phyloP scores from a whole-genome alignment of 2,888 invertebrate genomes.

The Lapara coniferarum region DNA sequence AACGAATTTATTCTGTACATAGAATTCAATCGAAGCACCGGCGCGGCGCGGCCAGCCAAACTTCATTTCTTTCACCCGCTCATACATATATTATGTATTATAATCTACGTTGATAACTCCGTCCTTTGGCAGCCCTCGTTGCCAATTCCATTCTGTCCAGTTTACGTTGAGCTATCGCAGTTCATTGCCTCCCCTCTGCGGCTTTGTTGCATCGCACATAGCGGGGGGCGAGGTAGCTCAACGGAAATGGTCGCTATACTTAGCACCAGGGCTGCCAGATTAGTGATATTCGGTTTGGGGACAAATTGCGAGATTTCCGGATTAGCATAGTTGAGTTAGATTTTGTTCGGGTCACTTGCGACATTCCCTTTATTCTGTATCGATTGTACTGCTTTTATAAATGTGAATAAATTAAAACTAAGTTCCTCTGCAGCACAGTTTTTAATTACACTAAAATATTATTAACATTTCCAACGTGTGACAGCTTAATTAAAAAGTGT shows the following conservation, averaged over 20 bases:
- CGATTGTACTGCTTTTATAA: not conserved
- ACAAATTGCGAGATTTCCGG: conserved; percentile 38
- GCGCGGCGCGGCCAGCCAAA: conserved; percentile 34
- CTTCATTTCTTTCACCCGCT: conserved; percentile 30
- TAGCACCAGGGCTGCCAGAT: conserved; percentile 50
- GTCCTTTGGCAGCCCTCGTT: conserved; percentile 66
- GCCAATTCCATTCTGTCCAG: conserved; percentile 54
- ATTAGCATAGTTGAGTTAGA: conserved; percentile 34
- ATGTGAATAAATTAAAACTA: too few relatives aligned
- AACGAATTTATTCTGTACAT: not conserved
- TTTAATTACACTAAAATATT: too few relatives aligned
- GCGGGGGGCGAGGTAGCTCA: conserved; percentile 55
- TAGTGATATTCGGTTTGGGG: conserved; percentile 41
- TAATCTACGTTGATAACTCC: conserved; percentile 46
- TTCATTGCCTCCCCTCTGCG: conserved; percentile 55
- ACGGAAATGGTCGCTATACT: conserved; percentile 49
- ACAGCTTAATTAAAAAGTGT: too few relatives aligned
- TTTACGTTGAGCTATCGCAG: conserved; percentile 51
- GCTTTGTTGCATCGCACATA: conserved; percentile 38
- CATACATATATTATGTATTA: conserved; percentile 43
- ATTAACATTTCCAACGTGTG: too few relatives aligned
- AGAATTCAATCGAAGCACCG: conserved; percentile 23
- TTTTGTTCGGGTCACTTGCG: not conserved
- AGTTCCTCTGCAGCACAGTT: too few relatives aligned
- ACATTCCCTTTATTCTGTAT: not conserved